These are phyloP conservation scores for Pollimyrus isidori DNA, from an alignment of 2,113 vertebrate species.

Conservation along the genomic window DNA sequence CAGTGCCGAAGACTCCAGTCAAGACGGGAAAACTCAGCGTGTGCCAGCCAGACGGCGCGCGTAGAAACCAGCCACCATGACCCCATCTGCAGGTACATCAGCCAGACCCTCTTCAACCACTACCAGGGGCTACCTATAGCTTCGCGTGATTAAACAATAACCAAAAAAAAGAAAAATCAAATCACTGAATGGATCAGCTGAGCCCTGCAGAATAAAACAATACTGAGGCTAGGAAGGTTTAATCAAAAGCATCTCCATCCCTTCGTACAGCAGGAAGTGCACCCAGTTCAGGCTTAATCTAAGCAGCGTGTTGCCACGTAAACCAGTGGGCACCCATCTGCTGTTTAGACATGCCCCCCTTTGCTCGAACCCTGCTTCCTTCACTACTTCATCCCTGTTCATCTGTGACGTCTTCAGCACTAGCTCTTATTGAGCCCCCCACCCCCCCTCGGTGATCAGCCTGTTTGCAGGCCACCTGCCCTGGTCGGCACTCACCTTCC, in stretches of 20 bases:
- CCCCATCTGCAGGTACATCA: background rate
- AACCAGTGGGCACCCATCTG: background rate
- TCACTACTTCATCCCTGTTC: background rate
- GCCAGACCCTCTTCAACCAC: background rate
- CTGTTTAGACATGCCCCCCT: background rate
- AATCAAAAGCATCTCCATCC: background rate
- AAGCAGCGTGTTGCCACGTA: conserved; percentile 27
- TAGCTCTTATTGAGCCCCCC: background rate
- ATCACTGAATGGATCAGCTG: background rate
- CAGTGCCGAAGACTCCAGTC: background rate
- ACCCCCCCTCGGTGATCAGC: background rate
- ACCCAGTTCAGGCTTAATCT: background rate
- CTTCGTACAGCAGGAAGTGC: background rate
- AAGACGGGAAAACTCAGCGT: background rate
- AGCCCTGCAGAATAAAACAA: background rate
- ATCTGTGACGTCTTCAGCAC: background rate
- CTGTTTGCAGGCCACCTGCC: background rate
- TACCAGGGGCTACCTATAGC: background rate
- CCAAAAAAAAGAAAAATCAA: background rate
- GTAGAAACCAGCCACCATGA: background rate
- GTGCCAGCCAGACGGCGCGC: background rate
- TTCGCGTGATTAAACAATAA: background rate
- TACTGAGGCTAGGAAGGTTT: background rate
- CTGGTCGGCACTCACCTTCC: conserved; percentile 49
- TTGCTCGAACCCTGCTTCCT: background rate